phyloP scores from a whole-genome alignment of 2,113 vertebrate genomes.

The Psittacus erithacus region DNA sequence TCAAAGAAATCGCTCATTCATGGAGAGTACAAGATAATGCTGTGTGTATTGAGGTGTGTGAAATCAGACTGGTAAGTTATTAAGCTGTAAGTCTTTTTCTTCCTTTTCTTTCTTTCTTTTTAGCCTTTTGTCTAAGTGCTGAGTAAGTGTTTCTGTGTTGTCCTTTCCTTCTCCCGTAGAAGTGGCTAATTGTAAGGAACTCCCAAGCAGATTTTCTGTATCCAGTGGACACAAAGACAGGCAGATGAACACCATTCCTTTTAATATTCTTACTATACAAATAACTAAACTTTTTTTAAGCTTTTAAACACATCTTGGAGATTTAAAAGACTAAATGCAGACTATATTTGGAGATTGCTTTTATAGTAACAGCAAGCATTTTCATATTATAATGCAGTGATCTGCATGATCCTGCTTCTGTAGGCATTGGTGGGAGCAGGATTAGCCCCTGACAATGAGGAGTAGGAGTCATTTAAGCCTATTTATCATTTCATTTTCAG shows the following conservation, averaged over 20 bases:
- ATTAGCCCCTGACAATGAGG: slow-evolving; percentile 46
- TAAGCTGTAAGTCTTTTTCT: neutral
- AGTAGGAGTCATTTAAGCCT: slow-evolving; percentile 26
- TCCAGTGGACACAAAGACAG: neutral
- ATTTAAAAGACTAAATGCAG: slow-evolving; percentile 30
- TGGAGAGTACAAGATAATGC: neutral
- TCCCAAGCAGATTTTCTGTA: neutral
- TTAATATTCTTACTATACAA: slow-evolving; percentile 13
- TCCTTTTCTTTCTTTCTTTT: neutral
- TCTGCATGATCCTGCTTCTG: slow-evolving; percentile 22
- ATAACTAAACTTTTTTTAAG: neutral
- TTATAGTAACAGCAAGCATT: slow-evolving; percentile 48
- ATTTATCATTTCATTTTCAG: slow-evolving; percentile 61
- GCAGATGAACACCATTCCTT: neutral
- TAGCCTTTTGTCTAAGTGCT: neutral
- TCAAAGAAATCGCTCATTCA: neutral
- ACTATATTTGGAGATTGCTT: slow-evolving; percentile 30
- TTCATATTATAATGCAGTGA: slow-evolving; percentile 62
- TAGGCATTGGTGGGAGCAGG: neutral
- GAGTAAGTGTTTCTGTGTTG: neutral
- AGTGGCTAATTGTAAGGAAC: neutral
- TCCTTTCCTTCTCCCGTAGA: neutral
- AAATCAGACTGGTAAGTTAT: neutral
- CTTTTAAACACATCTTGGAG: slow-evolving; percentile 25
- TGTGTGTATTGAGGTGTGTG: neutral